Percentiles rank a stretch among this genome's conserved stretches.
Evolutionary conservation across 2,113 vertebrate genomes (phyloP).

Genomic region (Spilogale gracilis): DNA sequence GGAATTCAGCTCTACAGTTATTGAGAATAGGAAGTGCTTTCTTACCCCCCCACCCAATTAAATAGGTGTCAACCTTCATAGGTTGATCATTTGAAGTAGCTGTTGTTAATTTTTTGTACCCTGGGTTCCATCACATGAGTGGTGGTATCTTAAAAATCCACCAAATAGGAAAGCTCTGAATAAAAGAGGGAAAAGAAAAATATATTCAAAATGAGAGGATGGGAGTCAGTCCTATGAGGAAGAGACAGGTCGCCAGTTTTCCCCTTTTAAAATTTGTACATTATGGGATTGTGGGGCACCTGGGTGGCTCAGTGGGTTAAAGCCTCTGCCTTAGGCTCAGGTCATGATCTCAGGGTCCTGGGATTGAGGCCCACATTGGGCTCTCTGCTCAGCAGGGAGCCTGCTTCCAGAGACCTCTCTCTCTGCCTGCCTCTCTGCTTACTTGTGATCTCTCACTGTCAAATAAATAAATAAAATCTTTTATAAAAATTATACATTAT

Average conservation of each 20-base stretch:
- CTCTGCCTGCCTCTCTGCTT: no score
- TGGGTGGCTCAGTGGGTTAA: no score
- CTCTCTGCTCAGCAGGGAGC: no score
- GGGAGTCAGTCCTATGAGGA: background rate
- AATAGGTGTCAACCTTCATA: background rate
- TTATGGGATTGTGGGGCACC: no score
- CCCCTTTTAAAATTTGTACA: background rate
- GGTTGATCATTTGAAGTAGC: background rate
- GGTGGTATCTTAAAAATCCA: background rate
- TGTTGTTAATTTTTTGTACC: conserved; percentile 21
- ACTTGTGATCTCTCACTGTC: no score
- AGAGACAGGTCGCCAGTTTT: background rate
- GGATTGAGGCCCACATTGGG: no score
- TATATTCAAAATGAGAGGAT: background rate
- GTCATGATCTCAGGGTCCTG: no score
- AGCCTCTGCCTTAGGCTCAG: no score
- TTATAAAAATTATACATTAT: no score
- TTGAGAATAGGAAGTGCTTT: background rate
- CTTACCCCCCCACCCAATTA: background rate
- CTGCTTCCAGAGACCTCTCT: no score
- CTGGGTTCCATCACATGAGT: background rate
- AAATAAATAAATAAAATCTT: no score
- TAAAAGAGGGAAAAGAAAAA: background rate
- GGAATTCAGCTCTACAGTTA: background rate
- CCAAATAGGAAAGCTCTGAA: background rate